Base-by-base conservation (phyloP, 2,797 vertebrate genomes). In the Periophthalmus magnuspinnatus region DNA sequence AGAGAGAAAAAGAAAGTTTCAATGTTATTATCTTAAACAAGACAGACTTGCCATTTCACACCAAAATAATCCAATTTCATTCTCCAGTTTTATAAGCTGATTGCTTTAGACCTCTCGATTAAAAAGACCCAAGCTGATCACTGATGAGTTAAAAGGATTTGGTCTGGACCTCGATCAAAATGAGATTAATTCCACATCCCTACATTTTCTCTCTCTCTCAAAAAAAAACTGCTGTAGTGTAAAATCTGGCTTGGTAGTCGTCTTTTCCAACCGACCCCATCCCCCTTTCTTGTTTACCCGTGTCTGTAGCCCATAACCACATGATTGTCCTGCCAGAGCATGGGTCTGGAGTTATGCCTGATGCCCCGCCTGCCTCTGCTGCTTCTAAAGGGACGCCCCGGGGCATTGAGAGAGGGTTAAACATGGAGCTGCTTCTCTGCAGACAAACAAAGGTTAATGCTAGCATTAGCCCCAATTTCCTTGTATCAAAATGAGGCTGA, bases 381-480 rank as follows among this genome's bases (percentile, higher is more conserved):
- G 14, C 62, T 64, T 41, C 62, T 64, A 64, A 64, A 48, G 62
- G 62, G 41, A 47, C 22, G 22, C 48, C 62, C 62, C 9, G 13
- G 41, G 61, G 61, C 61, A 45, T 5, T 45, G 36, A 10, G n/a
- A 41, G 34, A 21, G n/a, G 38, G 41, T 48, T 64, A 64, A 64
- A 28, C 14, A 41, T 10, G 41, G 62, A 64, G 41, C 22, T 28
- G 38, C 62, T 17, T 48, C 22, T 16, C 38, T 28, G 1, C 22
- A 45, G 38, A 45, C 61, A 64, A 48, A 64, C 62, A 64, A 64
- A 64, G 62, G 62, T 64, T 48, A 64, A 17, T 5, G 22, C 62
- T 45, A 19, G 17, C 22, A 1, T 64, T 64, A 32, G 41, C 41
- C 62, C 62, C 41, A 32, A 47, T 64, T 64, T 48, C 22, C 41